Percentiles rank a stretch among this genome's conserved stretches.
These are phyloP conservation scores for Trachops cirrhosus DNA, from an alignment of 2,797 vertebrate species.

Conservation along the genomic window DNA sequence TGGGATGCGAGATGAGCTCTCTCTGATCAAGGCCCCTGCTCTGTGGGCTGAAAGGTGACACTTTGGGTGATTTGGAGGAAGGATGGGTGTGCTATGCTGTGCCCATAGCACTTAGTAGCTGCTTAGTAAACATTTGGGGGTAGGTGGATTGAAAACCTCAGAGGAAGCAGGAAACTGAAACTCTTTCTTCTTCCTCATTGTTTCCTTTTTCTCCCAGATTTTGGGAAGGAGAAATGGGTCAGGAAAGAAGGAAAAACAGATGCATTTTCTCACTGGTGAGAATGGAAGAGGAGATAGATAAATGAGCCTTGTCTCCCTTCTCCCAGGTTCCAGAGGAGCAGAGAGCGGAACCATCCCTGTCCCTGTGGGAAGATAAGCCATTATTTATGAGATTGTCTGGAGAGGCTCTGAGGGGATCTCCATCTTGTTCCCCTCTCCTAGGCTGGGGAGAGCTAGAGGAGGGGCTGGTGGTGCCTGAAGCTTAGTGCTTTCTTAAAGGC, in stretches of 20 bases:
- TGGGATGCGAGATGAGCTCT: rapidly evolving
- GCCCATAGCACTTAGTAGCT: neutral
- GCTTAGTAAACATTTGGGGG: neutral
- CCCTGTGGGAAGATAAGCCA: neutral
- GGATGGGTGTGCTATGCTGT: neutral
- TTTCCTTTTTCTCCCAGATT: neutral
- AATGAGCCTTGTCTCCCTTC: neutral
- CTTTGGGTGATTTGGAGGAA: neutral
- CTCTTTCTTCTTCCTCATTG: neutral
- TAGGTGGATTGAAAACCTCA: neutral
- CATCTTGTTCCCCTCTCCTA: neutral
- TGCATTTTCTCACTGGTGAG: neutral
- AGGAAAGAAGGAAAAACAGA: neutral
- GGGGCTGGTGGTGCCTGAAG: neutral
- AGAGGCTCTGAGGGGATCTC: neutral
- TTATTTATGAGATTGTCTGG: constrained; percentile 11
- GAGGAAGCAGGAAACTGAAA: neutral
- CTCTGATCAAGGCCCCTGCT: neutral
- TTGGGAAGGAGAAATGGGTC: neutral
- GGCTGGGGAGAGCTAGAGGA: neutral
- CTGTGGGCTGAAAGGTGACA: neutral
- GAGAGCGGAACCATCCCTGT: neutral
- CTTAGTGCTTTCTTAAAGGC: constrained; percentile 28
- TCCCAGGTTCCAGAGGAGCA: neutral
- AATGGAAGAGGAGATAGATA: neutral